A percentile compares a stretch with the other conserved stretches of the same genome.
These are phyloP conservation scores for Sisyra terminalis DNA, from an alignment of 2,888 invertebrate genomes.

Conservation along the genomic window DNA sequence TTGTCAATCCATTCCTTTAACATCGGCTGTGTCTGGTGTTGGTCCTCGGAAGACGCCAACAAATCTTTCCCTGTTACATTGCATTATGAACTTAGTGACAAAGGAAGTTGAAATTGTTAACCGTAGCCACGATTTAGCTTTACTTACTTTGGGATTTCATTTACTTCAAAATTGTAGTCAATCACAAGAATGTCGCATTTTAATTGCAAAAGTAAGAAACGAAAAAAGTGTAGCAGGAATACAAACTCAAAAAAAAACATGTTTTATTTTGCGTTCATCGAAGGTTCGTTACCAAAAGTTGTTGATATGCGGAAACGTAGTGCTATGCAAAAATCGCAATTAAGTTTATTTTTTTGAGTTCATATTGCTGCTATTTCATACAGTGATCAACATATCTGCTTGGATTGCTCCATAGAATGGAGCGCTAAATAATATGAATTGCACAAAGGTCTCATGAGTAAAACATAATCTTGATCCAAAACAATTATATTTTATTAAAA, in stretches of 20 bases:
- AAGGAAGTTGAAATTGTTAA: constrained; percentile 34
- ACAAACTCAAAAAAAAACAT: constrained; percentile 2
- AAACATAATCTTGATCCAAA: too few species aligned
- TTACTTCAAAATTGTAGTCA: constrained; percentile 32
- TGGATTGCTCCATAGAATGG: too few species aligned
- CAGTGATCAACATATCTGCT: too few species aligned
- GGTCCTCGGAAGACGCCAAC: constrained; percentile 32
- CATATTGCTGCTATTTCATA: too few species aligned
- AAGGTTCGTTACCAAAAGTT: not conserved
- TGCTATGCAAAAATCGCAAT: too few species aligned
- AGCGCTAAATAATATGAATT: too few species aligned
- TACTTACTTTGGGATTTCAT: constrained; percentile 30
- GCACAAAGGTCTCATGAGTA: too few species aligned
- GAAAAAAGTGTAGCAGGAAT: not conserved
- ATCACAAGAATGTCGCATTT: constrained; percentile 41
- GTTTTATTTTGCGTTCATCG: not conserved
- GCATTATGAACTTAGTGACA: constrained; percentile 27
- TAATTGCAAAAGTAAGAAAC: constrained; percentile 38
- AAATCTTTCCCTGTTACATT: constrained; percentile 32
- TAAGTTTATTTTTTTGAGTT: too few species aligned
- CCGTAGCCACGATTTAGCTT: constrained; percentile 26
- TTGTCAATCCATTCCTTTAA: constrained; percentile 32
- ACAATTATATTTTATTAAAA: too few species aligned
- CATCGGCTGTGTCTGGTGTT: constrained; percentile 31
- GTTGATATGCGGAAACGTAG: not conserved